Evolutionary conservation across 2,888 invertebrate species (phyloP), one percentile per base, ranked within the genome.

Genomic region (Tortricodes alternella): DNA sequence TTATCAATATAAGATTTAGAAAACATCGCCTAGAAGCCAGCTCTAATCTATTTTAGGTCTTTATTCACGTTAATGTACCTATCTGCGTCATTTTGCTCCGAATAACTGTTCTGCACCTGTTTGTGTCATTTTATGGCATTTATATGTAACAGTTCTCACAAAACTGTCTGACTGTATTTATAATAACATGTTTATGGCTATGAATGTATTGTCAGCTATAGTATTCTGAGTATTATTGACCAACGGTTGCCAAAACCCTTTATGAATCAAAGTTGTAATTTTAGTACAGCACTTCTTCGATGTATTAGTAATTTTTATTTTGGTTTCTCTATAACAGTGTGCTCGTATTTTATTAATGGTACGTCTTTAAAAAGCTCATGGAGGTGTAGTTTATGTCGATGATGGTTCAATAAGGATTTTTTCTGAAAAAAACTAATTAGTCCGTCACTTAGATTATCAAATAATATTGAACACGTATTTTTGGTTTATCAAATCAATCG

Each of bases 211-310:
- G 48, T 21, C 41, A 35, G 24, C 39, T 55, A 48, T 34, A 35
- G 34, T 11, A 35, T 55, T 55, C 48, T 27, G n/a, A 24, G 55
- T 55, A 55, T 35, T 15, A 18, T 15, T 35, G 16, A n/a, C 35
- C n/a, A 7, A 35, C 35, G 39, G 19, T 35, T 55, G 48, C 55
- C 55, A 49, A 48, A n/a, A 24, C 41, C 41, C 19, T 34, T 43
- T 35, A 55, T 55, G 55, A 55, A 49, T 55, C 55, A 55, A 49
- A 41, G 4, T 4, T 55, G 16, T 48, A 55, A 41, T 46, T 48
- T 38, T 46, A 53, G 34, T 34, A 39, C 9, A 9, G 13, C 29
- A 34, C n/a, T 13, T 24, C 11, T 41, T 13, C 18, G 41, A 18
- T 18, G 37, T 32, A 29, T 46, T 52, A 8, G 9, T 37, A 8